Conservation (phyloP, 2,888 invertebrate genomes). For the Toxonevra muliebris region DNA sequence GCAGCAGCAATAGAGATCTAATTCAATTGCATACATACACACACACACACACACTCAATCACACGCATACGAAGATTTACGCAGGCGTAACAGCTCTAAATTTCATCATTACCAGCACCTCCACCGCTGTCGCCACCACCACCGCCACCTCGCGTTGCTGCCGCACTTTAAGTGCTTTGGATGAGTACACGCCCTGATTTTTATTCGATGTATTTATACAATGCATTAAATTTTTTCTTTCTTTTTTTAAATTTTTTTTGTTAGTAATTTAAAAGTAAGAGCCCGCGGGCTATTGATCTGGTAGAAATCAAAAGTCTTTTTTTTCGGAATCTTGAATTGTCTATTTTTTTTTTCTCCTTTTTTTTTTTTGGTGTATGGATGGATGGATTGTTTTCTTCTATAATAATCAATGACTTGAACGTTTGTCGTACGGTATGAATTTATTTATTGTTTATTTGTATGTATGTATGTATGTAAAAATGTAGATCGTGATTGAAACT, state of each 20-base stretch:
- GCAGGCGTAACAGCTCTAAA: slow-evolving; percentile 24
- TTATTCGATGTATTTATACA: slow-evolving; percentile 28
- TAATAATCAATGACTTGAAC: slow-evolving; percentile 54
- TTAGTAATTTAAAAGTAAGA: slow-evolving; percentile 39
- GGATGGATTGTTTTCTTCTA: slow-evolving; percentile 28
- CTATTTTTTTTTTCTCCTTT: neutral
- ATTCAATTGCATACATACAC: neutral
- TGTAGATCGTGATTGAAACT: slow-evolving; percentile 13
- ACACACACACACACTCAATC: neutral
- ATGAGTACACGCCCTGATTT: slow-evolving; percentile 43
- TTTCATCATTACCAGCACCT: slow-evolving; percentile 28
- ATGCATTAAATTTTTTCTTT: slow-evolving; percentile 31
- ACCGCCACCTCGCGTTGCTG: no score
- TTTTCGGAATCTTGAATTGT: slow-evolving; percentile 22
- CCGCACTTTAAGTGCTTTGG: slow-evolving; percentile 34
- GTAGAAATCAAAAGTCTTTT: slow-evolving; percentile 61
- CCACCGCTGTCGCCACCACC: no score
- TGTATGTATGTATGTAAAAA: neutral
- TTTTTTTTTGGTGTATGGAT: slow-evolving; percentile 20
- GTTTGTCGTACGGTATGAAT: slow-evolving; percentile 37
- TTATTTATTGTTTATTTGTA: slow-evolving; percentile 7
- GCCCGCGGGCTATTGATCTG: slow-evolving; percentile 55
- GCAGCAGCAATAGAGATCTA: neutral
- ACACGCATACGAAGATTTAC: neutral
- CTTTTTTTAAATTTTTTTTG: neutral